Conservation (phyloP, 1,140 invertebrate genomes). For the Drosophila erecta region DNA sequence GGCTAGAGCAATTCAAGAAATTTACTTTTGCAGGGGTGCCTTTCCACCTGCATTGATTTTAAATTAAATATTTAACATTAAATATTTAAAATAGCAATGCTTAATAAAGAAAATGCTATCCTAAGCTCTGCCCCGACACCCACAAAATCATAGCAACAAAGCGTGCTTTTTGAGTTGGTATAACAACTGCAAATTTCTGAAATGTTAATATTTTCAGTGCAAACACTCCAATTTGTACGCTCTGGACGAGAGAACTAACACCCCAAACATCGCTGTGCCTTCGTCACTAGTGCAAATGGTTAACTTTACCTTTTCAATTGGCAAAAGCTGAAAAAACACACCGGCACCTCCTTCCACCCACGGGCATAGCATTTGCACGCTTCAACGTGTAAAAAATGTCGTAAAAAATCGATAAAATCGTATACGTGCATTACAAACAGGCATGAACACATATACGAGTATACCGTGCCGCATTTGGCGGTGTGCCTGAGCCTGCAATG, state of each 20-base stretch:
- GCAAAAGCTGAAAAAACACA: constrained; percentile 15
- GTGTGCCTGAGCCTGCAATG: constrained; percentile 42
- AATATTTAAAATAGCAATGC: no score
- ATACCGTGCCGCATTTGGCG: neutral
- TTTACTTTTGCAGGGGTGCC: no score
- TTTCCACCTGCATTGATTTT: no score
- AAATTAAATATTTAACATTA: no score
- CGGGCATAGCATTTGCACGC: constrained; percentile 53
- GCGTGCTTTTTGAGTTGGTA: constrained; percentile 13
- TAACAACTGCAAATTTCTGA: constrained; percentile 45
- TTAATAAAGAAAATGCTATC: no score
- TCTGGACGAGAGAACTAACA: neutral
- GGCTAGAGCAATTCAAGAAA: neutral
- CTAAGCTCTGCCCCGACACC: no score
- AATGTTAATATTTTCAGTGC: constrained; percentile 39
- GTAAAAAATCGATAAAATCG: constrained; percentile 75
- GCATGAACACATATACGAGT: neutral
- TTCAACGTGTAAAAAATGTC: constrained; percentile 61
- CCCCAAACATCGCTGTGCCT: neutral
- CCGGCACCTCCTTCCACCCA: neutral
- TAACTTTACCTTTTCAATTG: constrained; percentile 53
- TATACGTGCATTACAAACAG: constrained; percentile 40
- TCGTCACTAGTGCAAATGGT: constrained; percentile 6
- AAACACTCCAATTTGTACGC: constrained; percentile 32
- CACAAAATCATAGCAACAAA: neutral